A percentile compares a stretch with the other conserved stretches of the same genome.
phyloP scores from a whole-genome alignment of 2,797 vertebrate species.

The Onychomys arenicola region DNA sequence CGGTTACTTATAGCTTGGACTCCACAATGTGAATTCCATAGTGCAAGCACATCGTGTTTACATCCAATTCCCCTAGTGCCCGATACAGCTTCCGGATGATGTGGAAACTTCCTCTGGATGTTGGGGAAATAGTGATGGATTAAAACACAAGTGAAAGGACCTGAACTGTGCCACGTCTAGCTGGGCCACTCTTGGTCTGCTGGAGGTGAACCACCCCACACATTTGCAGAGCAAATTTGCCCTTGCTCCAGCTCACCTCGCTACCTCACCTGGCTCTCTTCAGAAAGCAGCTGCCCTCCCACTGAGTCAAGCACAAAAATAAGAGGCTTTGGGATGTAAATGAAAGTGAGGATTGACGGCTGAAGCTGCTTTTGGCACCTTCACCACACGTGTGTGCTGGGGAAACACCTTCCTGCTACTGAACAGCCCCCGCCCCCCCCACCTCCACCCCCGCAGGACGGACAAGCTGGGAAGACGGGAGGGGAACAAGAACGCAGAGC shows the following conservation, averaged over 20 bases:
- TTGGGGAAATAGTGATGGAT: neutral
- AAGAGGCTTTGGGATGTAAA: slow-evolving; percentile 53
- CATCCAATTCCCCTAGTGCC: neutral
- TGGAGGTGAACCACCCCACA: neutral
- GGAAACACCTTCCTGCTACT: slow-evolving; percentile 66
- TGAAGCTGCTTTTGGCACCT: slow-evolving; percentile 34
- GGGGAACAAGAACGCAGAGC: slow-evolving; percentile 34
- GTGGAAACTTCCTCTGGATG: neutral
- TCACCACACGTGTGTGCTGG: neutral
- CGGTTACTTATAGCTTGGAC: neutral
- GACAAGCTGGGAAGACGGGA: neutral
- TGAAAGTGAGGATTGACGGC: slow-evolving; percentile 50
- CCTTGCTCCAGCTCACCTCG: neutral
- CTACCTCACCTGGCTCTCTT: neutral
- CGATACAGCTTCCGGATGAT: neutral
- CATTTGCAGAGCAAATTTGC: neutral
- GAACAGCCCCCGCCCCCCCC: neutral
- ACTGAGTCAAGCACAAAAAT: slow-evolving; percentile 35
- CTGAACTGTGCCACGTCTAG: neutral
- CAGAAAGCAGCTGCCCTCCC: neutral
- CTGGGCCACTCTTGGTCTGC: neutral
- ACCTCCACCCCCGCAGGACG: neutral
- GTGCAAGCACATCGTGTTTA: neutral
- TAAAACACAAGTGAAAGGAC: neutral
- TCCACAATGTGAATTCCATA: neutral